A percentile compares a stretch with the other conserved stretches of the same genome.
These are phyloP conservation scores for Parotia lawesii DNA, from an alignment of 2,113 vertebrate species.

Conservation along the genomic window DNA sequence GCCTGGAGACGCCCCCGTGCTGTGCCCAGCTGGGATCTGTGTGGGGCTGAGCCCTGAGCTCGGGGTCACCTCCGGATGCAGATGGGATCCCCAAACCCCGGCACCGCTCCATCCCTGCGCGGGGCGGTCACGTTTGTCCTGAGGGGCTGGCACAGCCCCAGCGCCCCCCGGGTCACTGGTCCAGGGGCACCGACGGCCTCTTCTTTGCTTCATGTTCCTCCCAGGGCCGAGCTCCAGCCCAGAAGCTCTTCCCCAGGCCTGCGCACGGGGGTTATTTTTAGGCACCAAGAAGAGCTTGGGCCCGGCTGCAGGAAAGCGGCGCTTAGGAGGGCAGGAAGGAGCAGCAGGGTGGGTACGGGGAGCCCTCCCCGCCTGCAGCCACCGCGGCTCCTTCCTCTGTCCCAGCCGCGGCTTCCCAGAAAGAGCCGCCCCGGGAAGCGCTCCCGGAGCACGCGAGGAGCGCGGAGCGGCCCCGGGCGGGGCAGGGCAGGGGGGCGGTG, in stretches of 20 bases:
- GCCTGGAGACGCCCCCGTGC: not conserved
- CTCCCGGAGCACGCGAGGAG: not conserved
- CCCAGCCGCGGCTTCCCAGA: not conserved
- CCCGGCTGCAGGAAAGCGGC: slow-evolving; percentile 45
- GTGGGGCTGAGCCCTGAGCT: not conserved
- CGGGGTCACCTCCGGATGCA: not conserved
- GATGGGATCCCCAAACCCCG: not conserved
- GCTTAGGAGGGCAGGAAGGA: slow-evolving; percentile 54
- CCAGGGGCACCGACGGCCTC: not conserved
- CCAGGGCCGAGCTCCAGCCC: not conserved
- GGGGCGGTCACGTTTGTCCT: not conserved
- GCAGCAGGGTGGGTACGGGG: slow-evolving; percentile 33
- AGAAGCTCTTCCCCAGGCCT: not conserved
- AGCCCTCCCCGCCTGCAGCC: slow-evolving; percentile 55
- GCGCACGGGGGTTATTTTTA: slow-evolving; percentile 43
- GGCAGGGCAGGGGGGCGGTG: not conserved
- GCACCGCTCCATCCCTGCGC: not conserved
- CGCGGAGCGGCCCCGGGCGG: fast-evolving
- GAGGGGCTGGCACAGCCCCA: not conserved
- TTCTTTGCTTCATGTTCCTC: not conserved
- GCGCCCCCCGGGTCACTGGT: fast-evolving
- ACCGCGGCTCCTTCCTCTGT: slow-evolving; percentile 59
- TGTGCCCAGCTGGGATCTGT: not conserved
- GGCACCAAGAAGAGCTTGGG: not conserved
- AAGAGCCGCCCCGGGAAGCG: not conserved